phyloP scores from a whole-genome alignment of 2,888 invertebrate species.

The Phyllotreta cruciferae region DNA sequence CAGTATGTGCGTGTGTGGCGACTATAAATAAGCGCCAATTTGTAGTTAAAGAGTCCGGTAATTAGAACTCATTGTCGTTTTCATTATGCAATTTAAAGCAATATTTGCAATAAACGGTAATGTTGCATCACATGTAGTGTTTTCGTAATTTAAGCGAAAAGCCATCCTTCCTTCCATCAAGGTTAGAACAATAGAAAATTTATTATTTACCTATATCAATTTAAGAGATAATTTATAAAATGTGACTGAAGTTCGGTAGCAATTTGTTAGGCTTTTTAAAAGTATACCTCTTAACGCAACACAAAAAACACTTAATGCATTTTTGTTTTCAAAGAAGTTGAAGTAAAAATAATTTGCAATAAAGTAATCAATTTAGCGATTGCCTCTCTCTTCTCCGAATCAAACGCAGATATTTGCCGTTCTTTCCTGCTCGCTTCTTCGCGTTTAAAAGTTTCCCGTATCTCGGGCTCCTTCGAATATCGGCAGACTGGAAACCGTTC shows the following conservation, averaged over 20 bases:
- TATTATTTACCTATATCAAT: neutral
- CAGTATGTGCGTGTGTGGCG: conserved; percentile 4
- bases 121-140: conserved; percentile 36
- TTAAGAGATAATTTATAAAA: too few species aligned
- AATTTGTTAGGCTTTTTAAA: too few species aligned
- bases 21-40: conserved; percentile 23
- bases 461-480: conserved; percentile 2
- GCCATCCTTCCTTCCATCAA: neutral
- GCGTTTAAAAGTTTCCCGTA: conserved; percentile 2
- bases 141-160: neutral
- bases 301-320: too few species aligned
- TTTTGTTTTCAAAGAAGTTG: too few species aligned
- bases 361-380: conserved; percentile 1
- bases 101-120: conserved; percentile 36
- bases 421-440: neutral
- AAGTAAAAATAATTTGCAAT: too few species aligned
- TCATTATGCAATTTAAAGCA: conserved; percentile 44
- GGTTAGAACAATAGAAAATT: neutral
- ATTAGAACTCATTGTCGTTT: conserved; percentile 45
- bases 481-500: conserved; percentile 4
- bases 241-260: too few species aligned
- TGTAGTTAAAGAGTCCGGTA: conserved; percentile 32
- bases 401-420: neutral
- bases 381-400: neutral
- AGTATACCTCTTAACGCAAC: too few species aligned